Conservation (phyloP, 2,888 invertebrate species). For the Adela reaumurella region DNA sequence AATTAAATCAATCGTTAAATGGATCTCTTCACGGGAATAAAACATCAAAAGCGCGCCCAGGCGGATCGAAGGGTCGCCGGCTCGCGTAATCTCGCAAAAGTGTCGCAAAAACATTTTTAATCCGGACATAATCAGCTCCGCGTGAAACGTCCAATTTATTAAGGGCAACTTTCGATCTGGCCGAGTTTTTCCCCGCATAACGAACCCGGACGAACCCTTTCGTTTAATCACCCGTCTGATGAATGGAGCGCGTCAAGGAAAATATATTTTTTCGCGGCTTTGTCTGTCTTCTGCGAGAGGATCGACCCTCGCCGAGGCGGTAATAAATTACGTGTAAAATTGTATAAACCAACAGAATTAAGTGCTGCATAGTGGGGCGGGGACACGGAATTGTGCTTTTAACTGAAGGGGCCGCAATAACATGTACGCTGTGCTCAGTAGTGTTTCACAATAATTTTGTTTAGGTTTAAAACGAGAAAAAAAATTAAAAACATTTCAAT, state of each 20-base stretch:
- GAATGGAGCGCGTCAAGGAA: background rate
- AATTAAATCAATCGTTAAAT: too few relatives aligned
- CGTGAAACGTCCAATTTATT: background rate
- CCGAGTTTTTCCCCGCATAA: background rate
- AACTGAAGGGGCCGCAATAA: too few relatives aligned
- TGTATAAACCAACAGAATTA: too few relatives aligned
- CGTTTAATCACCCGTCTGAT: background rate
- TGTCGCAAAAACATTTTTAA: background rate
- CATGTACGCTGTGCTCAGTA: too few relatives aligned
- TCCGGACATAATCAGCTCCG: background rate
- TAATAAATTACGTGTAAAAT: background rate
- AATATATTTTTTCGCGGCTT: background rate
- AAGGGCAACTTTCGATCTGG: background rate
- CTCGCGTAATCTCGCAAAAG: background rate
- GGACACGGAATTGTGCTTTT: too few relatives aligned
- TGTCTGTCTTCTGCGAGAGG: background rate
- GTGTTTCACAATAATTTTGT: too few relatives aligned
- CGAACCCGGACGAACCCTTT: background rate
- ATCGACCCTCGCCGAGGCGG: background rate
- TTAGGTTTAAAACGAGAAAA: too few relatives aligned
- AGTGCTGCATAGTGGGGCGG: too few relatives aligned
- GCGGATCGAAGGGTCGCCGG: background rate
- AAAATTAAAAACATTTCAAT: too few relatives aligned
- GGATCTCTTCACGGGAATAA: too few relatives aligned
- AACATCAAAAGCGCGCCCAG: too few relatives aligned